Evolutionary conservation across 1,140 invertebrate genomes (phyloP).

Genomic region (Grapholita molesta): DNA sequence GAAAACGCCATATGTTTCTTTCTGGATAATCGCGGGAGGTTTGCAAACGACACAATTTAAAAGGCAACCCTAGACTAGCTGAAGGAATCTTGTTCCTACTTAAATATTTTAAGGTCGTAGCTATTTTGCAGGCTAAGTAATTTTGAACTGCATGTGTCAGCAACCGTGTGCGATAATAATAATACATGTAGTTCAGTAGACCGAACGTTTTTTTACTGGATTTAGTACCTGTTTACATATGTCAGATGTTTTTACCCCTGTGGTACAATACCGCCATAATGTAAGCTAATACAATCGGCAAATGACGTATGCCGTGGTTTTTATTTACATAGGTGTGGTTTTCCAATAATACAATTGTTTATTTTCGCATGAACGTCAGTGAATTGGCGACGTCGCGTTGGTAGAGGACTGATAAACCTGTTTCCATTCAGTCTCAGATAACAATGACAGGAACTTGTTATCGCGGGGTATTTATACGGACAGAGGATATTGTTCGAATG

Average conservation of each 20-base stretch:
- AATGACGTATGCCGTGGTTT: neutral
- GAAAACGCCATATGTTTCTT: too few species aligned
- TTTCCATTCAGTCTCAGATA: constrained; percentile 10
- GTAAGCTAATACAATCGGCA: too few species aligned
- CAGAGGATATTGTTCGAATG: constrained; percentile 6
- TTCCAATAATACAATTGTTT: neutral
- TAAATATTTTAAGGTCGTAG: too few species aligned
- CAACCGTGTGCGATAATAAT: neutral
- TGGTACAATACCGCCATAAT: neutral
- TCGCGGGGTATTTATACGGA: constrained; percentile 5
- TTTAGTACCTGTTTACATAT: neutral
- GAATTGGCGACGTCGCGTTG: neutral
- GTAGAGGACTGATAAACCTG: neutral
- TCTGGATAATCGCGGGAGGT: too few species aligned
- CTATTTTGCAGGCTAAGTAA: neutral
- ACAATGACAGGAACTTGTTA: constrained; percentile 17
- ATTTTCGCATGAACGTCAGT: constrained; percentile 3
- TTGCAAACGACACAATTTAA: too few species aligned
- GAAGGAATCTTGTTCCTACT: too few species aligned
- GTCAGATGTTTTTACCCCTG: neutral
- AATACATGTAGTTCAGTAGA: neutral
- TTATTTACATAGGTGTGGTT: constrained; percentile 11
- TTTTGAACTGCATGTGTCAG: neutral
- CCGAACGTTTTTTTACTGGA: neutral
- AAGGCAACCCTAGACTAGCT: too few species aligned